These are phyloP conservation scores for Agrotis exclamationis DNA, from an alignment of 2,888 invertebrate species.

Conservation along the genomic window DNA sequence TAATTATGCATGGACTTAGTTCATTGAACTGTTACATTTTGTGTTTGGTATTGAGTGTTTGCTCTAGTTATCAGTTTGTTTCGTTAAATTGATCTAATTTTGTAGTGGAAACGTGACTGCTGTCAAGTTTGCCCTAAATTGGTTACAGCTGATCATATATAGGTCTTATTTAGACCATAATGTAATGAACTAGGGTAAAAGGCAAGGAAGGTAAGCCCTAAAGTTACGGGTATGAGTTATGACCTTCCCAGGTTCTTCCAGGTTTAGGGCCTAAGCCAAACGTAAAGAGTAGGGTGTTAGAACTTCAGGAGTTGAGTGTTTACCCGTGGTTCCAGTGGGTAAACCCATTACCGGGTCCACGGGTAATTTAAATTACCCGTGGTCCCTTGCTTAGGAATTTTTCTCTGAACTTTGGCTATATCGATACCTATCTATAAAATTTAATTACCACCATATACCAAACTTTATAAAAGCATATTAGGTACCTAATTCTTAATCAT, in stretches of 20 bases:
- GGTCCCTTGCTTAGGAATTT: too few relatives aligned
- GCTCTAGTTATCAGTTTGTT: conserved; percentile 72
- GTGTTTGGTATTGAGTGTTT: conserved; percentile 64
- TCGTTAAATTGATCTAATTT: conserved; percentile 72
- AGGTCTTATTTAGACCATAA: background rate
- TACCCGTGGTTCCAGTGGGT: too few relatives aligned
- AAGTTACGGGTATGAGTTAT: too few relatives aligned
- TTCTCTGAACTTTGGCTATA: too few relatives aligned
- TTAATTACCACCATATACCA: too few relatives aligned
- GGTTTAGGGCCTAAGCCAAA: background rate
- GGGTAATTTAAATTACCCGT: too few relatives aligned
- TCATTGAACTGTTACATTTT: conserved; percentile 73
- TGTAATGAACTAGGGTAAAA: background rate
- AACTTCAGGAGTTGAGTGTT: too few relatives aligned
- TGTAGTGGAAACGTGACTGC: conserved; percentile 68
- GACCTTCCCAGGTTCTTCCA: too few relatives aligned
- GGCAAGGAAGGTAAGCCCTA: background rate
- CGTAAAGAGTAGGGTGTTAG: background rate
- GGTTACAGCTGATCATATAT: background rate
- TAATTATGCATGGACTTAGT: conserved; percentile 58
- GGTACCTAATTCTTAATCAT: too few relatives aligned
- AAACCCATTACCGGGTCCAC: too few relatives aligned
- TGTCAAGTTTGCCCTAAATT: conserved; percentile 32
- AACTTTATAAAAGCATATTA: too few relatives aligned
- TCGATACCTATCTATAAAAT: too few relatives aligned